Percentiles rank a stretch among this genome's conserved stretches.
Conservation (phyloP, 2,797 vertebrate genomes). For the Notolepis coatsorum region DNA sequence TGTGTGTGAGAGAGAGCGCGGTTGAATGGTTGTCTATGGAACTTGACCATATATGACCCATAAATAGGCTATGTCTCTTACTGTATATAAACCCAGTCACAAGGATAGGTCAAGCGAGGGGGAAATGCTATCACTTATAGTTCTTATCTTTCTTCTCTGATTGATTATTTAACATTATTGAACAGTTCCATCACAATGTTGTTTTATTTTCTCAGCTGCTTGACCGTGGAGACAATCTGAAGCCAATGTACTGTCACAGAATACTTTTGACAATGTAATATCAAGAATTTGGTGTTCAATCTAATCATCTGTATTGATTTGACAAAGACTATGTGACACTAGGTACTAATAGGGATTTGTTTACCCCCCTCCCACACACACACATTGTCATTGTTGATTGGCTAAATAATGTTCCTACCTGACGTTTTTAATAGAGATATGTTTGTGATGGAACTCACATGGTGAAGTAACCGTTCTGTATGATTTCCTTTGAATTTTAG, state of each 20-base stretch:
- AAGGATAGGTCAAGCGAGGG: slow-evolving; percentile 42
- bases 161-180: slow-evolving; percentile 25
- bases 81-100: slow-evolving; percentile 61
- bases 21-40: slow-evolving; percentile 15
- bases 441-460: slow-evolving; percentile 48
- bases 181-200: slow-evolving; percentile 51
- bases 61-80: slow-evolving; percentile 54
- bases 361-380: slow-evolving; percentile 39
- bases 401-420: slow-evolving; percentile 20
- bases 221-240: slow-evolving; percentile 76
- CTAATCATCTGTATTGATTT: slow-evolving; percentile 42
- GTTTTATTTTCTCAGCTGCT: slow-evolving; percentile 70
- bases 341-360: slow-evolving; percentile 28
- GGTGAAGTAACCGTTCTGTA: slow-evolving; percentile 54
- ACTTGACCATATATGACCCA: slow-evolving; percentile 55
- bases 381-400: slow-evolving; percentile 23
- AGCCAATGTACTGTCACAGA: slow-evolving; percentile 44
- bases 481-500: slow-evolving; percentile 56
- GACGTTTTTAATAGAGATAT: slow-evolving; percentile 34
- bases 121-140: slow-evolving; percentile 38
- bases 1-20: slow-evolving; percentile 8
- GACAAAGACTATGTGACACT: slow-evolving; percentile 65
- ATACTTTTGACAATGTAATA: slow-evolving; percentile 33
- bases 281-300: slow-evolving; percentile 29
- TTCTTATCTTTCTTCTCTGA: slow-evolving; percentile 19